Evolutionary conservation across 2,888 invertebrate species (phyloP).

Genomic region (Desoria tigrina): DNA sequence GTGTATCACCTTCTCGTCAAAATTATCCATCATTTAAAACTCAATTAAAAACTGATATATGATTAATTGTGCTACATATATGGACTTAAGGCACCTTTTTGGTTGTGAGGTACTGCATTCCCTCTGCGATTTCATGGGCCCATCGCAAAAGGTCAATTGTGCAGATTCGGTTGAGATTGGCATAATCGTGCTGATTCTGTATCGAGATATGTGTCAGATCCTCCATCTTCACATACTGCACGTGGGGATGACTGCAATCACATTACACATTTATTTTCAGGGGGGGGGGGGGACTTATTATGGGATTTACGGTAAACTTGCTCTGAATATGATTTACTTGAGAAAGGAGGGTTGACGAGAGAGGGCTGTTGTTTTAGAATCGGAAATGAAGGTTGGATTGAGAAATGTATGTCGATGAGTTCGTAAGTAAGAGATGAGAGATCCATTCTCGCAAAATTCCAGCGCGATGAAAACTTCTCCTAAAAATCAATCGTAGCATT

Average conservation of each 20-base stretch:
- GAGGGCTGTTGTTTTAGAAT: slow-evolving; percentile 13
- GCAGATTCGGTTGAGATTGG: slow-evolving; percentile 20
- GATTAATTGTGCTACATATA: not conserved
- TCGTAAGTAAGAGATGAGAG: slow-evolving; percentile 27
- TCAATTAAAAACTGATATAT: not conserved
- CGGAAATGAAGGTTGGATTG: slow-evolving; percentile 31
- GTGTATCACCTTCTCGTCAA: slow-evolving; percentile 27
- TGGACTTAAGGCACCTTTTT: slow-evolving; percentile 29
- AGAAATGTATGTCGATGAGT: slow-evolving; percentile 31
- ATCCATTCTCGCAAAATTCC: slow-evolving; percentile 38
- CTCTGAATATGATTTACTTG: slow-evolving; percentile 13
- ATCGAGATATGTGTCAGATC: slow-evolving; percentile 32
- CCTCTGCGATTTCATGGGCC: slow-evolving; percentile 32
- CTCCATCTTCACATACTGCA: slow-evolving; percentile 41
- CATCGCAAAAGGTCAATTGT: slow-evolving; percentile 28
- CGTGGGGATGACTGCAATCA: slow-evolving; percentile 14
- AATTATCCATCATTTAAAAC: not conserved
- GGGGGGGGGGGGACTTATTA: too few relatives aligned
- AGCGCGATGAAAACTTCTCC: slow-evolving; percentile 37
- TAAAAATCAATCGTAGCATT: slow-evolving; percentile 13
- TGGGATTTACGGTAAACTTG: too few relatives aligned
- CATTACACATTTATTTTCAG: not conserved
- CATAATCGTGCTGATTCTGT: slow-evolving; percentile 24
- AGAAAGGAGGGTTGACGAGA: slow-evolving; percentile 30
- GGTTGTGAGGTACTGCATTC: slow-evolving; percentile 34